These are phyloP conservation scores for Sebastes schlegelii DNA, from an alignment of 2,113 vertebrate species.

Conservation along the genomic window DNA sequence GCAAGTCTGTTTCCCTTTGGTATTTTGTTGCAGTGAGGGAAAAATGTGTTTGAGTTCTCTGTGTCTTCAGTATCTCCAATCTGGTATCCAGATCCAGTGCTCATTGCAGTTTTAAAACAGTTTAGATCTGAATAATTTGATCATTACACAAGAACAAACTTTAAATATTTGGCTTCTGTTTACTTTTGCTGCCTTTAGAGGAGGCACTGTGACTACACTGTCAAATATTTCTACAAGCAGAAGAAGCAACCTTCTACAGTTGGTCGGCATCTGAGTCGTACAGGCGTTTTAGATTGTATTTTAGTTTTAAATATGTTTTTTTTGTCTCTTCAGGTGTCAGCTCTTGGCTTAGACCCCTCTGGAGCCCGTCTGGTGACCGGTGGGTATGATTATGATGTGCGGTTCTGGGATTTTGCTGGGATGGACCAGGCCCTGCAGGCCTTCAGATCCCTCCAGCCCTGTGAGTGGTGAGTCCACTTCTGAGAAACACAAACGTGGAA, in stretches of 20 bases:
- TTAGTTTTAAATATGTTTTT: neutral
- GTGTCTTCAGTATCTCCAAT: neutral
- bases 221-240: slow-evolving; percentile 1
- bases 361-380: slow-evolving; percentile 96
- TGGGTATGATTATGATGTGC: slow-evolving; percentile 94
- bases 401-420: slow-evolving; percentile 99
- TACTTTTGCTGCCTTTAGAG: slow-evolving; percentile 6
- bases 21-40: neutral
- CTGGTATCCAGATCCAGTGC: slow-evolving; percentile 9
- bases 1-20: neutral
- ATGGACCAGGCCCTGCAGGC: slow-evolving; percentile 96
- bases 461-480: slow-evolving; percentile 90
- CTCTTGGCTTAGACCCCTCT: slow-evolving; percentile 94
- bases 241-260: neutral
- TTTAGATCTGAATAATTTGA: slow-evolving; percentile 8
- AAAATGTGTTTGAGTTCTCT: neutral
- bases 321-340: slow-evolving; percentile 88
- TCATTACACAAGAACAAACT: slow-evolving; percentile 1
- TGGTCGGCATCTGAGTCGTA: neutral
- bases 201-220: slow-evolving; percentile 3
- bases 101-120: slow-evolving; percentile 4
- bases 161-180: slow-evolving; percentile 22
- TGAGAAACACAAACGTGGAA: slow-evolving; percentile 44
- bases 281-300: neutral
- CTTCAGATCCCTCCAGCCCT: slow-evolving; percentile 94